phyloP scores from a whole-genome alignment of 2,797 vertebrate species.

The Peromyscus eremicus region DNA sequence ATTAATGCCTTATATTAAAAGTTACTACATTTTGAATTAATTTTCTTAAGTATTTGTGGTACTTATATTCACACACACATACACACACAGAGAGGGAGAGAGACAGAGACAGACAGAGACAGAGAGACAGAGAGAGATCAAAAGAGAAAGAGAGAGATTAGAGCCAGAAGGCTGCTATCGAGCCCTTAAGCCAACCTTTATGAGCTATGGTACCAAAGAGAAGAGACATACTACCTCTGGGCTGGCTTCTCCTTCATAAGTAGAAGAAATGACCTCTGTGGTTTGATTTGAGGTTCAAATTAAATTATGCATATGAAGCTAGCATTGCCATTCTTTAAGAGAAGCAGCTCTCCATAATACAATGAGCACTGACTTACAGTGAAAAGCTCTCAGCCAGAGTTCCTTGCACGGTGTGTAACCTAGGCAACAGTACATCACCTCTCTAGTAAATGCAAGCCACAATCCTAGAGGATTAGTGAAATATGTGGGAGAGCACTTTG shows the following conservation, averaged over 20 bases:
- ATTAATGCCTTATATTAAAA: neutral
- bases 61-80: neutral
- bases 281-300: neutral
- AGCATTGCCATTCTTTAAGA: neutral
- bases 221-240: neutral
- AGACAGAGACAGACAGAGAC: neutral
- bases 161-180: neutral
- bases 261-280: neutral
- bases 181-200: neutral
- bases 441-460: neutral
- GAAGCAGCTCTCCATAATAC: neutral
- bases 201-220: neutral
- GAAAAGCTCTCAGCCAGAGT: neutral
- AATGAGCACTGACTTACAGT: neutral
- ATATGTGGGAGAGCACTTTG: neutral
- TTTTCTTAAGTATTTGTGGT: neutral
- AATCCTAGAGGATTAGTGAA: neutral
- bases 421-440: neutral
- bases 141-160: neutral
- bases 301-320: neutral
- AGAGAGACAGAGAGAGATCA: neutral
- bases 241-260: neutral
- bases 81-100: no score
- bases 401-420: neutral
- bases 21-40: neutral